Evolutionary conservation across 1,140 invertebrate species (phyloP).

Genomic region (Drosophila parabipectinata): DNA sequence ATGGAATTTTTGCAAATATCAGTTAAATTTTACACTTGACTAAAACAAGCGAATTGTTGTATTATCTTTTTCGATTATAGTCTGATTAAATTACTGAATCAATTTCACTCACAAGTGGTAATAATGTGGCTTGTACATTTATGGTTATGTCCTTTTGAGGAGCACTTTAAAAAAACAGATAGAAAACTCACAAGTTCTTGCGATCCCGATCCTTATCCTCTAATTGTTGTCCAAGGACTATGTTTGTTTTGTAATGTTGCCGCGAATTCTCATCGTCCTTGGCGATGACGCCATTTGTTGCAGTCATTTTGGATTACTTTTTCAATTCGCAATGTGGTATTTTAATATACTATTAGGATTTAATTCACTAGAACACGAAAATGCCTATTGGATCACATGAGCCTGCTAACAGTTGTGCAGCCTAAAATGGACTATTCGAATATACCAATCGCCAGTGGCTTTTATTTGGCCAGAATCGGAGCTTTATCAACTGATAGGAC

Average conservation of each 20-base stretch:
- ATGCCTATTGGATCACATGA: constrained; percentile 2
- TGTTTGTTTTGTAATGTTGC: constrained; percentile 71
- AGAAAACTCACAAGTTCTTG: constrained; percentile 67
- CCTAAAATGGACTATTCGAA: constrained; percentile 33
- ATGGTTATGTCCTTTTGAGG: background rate
- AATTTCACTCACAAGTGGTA: background rate
- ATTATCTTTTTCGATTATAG: background rate
- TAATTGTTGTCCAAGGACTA: constrained; percentile 57
- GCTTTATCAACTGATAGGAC: constrained; percentile 36
- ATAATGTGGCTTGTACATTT: background rate
- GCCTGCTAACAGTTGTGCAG: background rate
- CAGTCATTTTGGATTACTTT: constrained; percentile 46
- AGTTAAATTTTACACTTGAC: background rate
- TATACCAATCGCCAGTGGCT: constrained; percentile 7
- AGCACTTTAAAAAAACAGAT: background rate
- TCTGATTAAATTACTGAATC: background rate
- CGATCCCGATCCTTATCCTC: constrained; percentile 39
- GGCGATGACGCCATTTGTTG: constrained; percentile 54
- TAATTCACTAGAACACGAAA: constrained; percentile 9
- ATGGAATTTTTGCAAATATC: constrained; percentile 10
- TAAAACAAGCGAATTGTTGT: constrained; percentile 23
- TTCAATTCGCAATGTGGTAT: background rate
- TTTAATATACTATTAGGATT: background rate
- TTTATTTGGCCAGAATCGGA: constrained; percentile 37
- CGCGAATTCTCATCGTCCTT: constrained; percentile 62